Base-by-base conservation (phyloP, 92 coral and sea anemone species). In the Galaxea fascicularis region DNA sequence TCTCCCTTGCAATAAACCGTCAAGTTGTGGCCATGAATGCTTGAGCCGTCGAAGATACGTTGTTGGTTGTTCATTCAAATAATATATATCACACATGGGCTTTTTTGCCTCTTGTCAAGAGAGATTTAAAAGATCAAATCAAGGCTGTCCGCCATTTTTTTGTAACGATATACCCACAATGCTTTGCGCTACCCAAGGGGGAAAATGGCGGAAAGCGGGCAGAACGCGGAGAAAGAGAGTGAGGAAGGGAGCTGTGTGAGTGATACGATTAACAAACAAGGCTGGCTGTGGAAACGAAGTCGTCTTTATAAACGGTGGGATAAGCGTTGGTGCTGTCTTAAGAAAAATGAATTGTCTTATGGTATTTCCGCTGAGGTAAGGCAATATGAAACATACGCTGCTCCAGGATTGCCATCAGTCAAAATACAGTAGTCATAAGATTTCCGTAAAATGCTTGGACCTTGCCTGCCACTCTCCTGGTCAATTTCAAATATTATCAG, bases 261-360 rank as follows among this genome's bases (percentile, higher is more conserved):
- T 22, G 90, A 83, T 62, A 85, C 92, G 20, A 64, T 80, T 65
- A 88, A 87, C 27, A 85, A 87, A 83, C 93, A 94, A 53, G 94
- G 97, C 6, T 96, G 99, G 99, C 82, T 96, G 26, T 73, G 83
- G 81, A 96, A 96, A 86, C 88, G 98, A 73, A 93, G 95, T 57
- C 95, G 92, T 52, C 87, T 85, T 22, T 94, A 95, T 4, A 95
- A 92, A 79, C 82, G 89, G 47, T 96, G 99, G 99, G 92, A 91
- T 69, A 95, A 86, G 52, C 92, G 87, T 26, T 96, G 98, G 96
- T 94, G 95, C 71, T 86, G 94, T 77, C 86, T 96, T 25, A 96
- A 91, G 86, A 93, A 96, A 82, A 91, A 87, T 82, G 91, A 90
- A 22, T 71, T 96, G 67, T 85, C 84, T 64, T 96, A 96, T 72